Percentiles rank a stretch among this genome's conserved stretches.
phyloP scores from a whole-genome alignment of 2,888 invertebrate species.

The Ctenicera cuprea region DNA sequence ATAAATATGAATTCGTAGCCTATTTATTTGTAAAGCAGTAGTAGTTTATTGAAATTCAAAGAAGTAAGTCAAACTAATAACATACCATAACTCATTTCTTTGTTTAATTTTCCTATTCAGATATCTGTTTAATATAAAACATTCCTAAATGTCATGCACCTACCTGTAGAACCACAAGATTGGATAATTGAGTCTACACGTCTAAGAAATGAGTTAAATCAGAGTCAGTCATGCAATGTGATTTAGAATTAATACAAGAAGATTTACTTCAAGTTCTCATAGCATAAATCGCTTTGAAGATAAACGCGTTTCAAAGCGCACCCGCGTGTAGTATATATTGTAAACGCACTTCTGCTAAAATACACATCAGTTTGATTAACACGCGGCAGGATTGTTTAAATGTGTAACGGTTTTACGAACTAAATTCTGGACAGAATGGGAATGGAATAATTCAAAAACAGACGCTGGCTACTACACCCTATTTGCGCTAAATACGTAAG shows the following conservation, averaged over 20 bases:
- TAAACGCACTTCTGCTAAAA: slow-evolving; percentile 17
- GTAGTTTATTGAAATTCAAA: too few relatives aligned
- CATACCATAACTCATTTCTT: too few relatives aligned
- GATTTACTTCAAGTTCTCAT: slow-evolving; percentile 6
- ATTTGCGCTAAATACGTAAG: neutral
- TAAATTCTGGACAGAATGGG: neutral
- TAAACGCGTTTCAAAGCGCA: slow-evolving; percentile 11
- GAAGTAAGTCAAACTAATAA: too few relatives aligned
- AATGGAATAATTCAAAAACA: slow-evolving; percentile 12
- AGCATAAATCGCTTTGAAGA: slow-evolving; percentile 23
- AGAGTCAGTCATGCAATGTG: slow-evolving; percentile 1
- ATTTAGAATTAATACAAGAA: slow-evolving; percentile 14
- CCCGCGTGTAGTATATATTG: neutral
- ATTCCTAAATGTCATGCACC: neutral
- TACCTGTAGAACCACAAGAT: neutral
- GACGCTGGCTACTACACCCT: neutral
- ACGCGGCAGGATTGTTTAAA: slow-evolving; percentile 4
- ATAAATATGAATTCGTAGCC: too few relatives aligned
- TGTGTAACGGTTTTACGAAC: neutral
- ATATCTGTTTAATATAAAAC: too few relatives aligned
- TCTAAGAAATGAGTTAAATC: slow-evolving; percentile 16
- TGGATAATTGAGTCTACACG: neutral
- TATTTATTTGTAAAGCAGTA: too few relatives aligned
- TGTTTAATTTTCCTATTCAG: too few relatives aligned
- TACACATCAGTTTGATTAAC: slow-evolving; percentile 16